phyloP scores from a whole-genome alignment of 2,113 vertebrate species.

The Diadophis punctatus region DNA sequence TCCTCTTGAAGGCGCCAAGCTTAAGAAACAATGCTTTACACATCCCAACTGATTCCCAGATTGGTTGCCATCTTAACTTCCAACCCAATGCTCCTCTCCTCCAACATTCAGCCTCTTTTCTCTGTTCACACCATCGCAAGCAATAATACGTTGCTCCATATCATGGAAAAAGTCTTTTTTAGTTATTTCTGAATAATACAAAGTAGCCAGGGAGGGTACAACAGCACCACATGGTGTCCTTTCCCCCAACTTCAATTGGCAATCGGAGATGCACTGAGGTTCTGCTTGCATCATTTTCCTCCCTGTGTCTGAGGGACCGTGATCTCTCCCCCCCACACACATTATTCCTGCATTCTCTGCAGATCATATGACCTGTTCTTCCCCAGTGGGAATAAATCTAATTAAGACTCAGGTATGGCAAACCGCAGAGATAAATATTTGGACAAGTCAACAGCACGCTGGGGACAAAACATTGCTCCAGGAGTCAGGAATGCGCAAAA shows the following conservation, averaged over 20 bases:
- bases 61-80: not conserved
- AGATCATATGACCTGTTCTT: not conserved
- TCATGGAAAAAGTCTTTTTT: not conserved
- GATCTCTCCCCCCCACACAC: accelerated
- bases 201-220: not conserved
- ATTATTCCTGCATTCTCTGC: not conserved
- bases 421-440: conserved; percentile 25
- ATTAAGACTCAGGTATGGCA: not conserved
- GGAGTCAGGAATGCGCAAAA: conserved; percentile 13
- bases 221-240: too few relatives aligned
- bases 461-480: not conserved
- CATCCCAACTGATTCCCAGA: not conserved
- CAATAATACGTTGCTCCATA: too few relatives aligned
- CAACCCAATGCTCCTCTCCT: not conserved
- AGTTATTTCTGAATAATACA: not conserved
- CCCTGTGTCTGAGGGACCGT: not conserved
- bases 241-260: not conserved
- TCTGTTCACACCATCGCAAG: not conserved
- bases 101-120: not conserved
- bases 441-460: not conserved
- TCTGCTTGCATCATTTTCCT: not conserved
- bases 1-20: too few relatives aligned
- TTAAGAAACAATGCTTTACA: not conserved
- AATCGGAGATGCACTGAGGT: not conserved
- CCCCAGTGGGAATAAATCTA: not conserved